Percentiles rank a stretch among this genome's conserved stretches.
Conservation (phyloP, 2,888 invertebrate species). For the Phengaris arion region DNA sequence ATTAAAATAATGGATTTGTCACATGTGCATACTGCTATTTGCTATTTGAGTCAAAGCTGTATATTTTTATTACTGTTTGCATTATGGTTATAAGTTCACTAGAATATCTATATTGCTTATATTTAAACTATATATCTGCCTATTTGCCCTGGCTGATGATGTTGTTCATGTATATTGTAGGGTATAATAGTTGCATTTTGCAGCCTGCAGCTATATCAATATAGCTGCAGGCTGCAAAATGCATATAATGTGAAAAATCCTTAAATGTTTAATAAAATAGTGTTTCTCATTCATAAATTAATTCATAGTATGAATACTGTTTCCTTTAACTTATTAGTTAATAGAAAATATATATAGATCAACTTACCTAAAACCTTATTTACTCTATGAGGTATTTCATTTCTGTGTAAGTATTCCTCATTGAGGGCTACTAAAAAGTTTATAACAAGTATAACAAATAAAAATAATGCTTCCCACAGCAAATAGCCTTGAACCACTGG, state of each 20-base stretch:
- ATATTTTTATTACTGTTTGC: no score
- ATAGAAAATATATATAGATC: background rate
- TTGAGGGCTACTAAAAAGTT: constrained; percentile 71
- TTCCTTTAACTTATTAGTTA: no score
- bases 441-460: constrained; percentile 63
- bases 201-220: no score
- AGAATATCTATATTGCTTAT: no score
- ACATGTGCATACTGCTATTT: background rate
- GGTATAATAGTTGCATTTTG: no score
- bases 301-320: no score
- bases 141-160: no score
- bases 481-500: constrained; percentile 64
- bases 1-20: constrained; percentile 4
- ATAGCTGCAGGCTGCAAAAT: no score
- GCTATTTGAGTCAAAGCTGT: background rate
- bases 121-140: no score
- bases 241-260: no score
- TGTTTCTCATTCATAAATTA: background rate
- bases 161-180: no score
- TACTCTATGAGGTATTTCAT: constrained; percentile 79
- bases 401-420: constrained; percentile 69
- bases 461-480: constrained; percentile 68
- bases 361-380: constrained; percentile 69
- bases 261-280: background rate
- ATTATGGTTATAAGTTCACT: no score